Percentiles rank a stretch among this genome's conserved stretches.
These are phyloP conservation scores for Trichopoda pennipes DNA, from an alignment of 2,888 invertebrate genomes.

Conservation along the genomic window DNA sequence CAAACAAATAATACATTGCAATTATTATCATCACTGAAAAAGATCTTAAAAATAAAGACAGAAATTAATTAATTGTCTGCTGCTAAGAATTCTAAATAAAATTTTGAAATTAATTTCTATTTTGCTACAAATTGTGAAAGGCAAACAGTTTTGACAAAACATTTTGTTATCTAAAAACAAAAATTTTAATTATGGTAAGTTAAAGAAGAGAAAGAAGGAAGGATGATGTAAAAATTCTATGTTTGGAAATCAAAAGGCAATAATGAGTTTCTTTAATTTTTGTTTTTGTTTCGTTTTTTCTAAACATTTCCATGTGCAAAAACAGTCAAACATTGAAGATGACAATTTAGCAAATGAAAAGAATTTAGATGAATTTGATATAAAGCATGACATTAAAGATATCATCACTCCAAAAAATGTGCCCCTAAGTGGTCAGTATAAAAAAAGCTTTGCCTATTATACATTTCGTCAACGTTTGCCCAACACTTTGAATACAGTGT, in stretches of 20 bases:
- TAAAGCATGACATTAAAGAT: slow-evolving; percentile 81
- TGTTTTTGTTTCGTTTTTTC: too few relatives aligned
- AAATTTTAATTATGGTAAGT: slow-evolving; percentile 53
- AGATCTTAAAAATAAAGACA: slow-evolving; percentile 7
- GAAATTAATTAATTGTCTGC: slow-evolving; percentile 14
- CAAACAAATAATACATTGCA: neutral
- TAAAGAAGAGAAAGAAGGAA: neutral
- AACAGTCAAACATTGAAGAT: slow-evolving; percentile 33
- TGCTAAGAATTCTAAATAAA: neutral
- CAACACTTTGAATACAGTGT: slow-evolving; percentile 83
- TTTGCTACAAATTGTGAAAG: neutral
- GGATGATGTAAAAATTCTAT: slow-evolving; percentile 40
- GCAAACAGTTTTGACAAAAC: neutral
- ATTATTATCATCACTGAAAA: slow-evolving; percentile 27
- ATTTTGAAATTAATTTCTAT: neutral
- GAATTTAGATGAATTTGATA: slow-evolving; percentile 75
- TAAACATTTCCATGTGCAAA: slow-evolving; percentile 4
- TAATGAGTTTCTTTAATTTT: neutral
- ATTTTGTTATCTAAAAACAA: neutral
- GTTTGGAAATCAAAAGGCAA: neutral
- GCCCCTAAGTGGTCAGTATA: slow-evolving; percentile 84
- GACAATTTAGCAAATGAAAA: neutral
- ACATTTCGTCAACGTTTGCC: slow-evolving; percentile 94
- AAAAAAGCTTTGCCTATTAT: slow-evolving; percentile 91
- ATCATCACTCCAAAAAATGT: slow-evolving; percentile 83